These are phyloP conservation scores for Dryoscopus gambensis DNA, from an alignment of 2,113 vertebrate genomes.

Conservation along the genomic window DNA sequence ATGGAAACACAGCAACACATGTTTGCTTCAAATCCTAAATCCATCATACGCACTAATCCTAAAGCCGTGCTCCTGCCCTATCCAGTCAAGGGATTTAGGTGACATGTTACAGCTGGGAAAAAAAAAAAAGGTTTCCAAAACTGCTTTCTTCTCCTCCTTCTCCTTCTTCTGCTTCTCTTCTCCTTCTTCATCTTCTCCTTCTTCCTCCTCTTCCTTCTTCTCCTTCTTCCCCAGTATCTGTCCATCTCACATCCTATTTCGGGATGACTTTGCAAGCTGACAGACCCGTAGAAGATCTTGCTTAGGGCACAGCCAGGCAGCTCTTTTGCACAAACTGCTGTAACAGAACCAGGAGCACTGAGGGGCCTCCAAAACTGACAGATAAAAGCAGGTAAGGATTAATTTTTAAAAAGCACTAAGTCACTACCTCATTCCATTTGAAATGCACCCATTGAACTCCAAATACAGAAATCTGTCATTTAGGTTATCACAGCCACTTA, in stretches of 20 bases:
- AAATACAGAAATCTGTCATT: not conserved
- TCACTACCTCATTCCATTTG: not conserved
- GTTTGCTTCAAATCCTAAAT: constrained; percentile 81
- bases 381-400: not conserved
- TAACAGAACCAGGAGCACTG: not conserved
- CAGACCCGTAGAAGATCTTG: not conserved
- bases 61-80: constrained; percentile 60
- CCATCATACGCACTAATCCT: constrained; percentile 81
- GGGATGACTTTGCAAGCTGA: not conserved
- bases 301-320: not conserved
- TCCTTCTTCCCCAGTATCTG: not conserved
- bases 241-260: not conserved
- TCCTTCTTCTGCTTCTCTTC: not conserved
- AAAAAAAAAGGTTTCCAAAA: not conserved
- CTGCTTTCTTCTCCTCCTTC: not conserved
- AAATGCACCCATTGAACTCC: not conserved
- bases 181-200: not conserved
- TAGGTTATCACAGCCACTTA: not conserved
- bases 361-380: not conserved
- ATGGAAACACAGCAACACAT: constrained; percentile 59
- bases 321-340: not conserved
- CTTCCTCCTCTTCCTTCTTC: not conserved
- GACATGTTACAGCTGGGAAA: not conserved
- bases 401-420: not conserved
- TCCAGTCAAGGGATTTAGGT: constrained; percentile 78